phyloP scores from a whole-genome alignment of 2,888 invertebrate species.

The Rhimphoctona megacephalus region DNA sequence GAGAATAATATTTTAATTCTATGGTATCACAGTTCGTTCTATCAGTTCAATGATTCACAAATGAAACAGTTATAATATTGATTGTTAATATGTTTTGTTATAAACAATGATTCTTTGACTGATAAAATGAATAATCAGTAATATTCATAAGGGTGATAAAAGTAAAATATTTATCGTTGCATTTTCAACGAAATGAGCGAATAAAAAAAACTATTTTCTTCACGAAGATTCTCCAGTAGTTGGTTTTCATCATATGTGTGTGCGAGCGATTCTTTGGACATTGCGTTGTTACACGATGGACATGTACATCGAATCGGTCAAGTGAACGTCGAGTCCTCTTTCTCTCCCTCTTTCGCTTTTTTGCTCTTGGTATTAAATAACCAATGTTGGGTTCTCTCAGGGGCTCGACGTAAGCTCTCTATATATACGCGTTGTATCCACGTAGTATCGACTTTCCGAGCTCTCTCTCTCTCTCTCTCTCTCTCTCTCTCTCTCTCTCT shows the following conservation, averaged over 20 bases:
- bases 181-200: neutral
- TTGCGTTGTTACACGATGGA: slow-evolving; percentile 21
- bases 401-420: slow-evolving; percentile 52
- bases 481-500: neutral
- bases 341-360: slow-evolving; percentile 5
- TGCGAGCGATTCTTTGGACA: slow-evolving; percentile 18
- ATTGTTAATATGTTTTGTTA: neutral
- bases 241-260: neutral
- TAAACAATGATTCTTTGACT: no score
- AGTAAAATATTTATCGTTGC: neutral
- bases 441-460: slow-evolving; percentile 67
- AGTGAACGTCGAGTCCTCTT: slow-evolving; percentile 60
- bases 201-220: neutral
- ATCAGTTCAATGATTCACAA: neutral
- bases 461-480: neutral
- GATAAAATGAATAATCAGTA: neutral
- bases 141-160: neutral
- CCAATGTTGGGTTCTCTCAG: slow-evolving; percentile 48
- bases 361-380: slow-evolving; percentile 63
- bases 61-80: neutral
- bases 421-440: slow-evolving; percentile 35
- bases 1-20: no score
- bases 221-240: slow-evolving; percentile 12
- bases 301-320: slow-evolving; percentile 50
- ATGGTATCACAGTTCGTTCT: no score